phyloP scores from a whole-genome alignment of 2,888 invertebrate genomes.

The Formica aserva region DNA sequence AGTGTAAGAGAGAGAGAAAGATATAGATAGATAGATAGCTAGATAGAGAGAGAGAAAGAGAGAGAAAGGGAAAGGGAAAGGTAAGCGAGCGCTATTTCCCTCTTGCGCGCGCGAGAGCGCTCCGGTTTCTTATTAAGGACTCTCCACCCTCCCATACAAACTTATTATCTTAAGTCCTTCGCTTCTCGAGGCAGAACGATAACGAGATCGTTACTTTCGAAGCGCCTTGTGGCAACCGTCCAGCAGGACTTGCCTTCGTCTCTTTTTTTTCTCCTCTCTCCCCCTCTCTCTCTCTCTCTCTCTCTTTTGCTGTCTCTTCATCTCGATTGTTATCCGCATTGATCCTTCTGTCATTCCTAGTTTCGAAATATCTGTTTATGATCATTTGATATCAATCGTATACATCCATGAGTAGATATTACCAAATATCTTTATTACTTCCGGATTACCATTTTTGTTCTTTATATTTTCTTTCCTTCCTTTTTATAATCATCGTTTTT shows the following conservation, averaged over 20 bases:
- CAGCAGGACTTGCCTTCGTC: conserved; percentile 66
- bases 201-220: conserved; percentile 76
- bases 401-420: conserved; percentile 1
- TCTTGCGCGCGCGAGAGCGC: conserved; percentile 66
- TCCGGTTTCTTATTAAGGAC: conserved; percentile 74
- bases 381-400: conserved; percentile 30
- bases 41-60: too few species aligned
- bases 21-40: too few species aligned
- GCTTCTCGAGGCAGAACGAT: conserved; percentile 72
- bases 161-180: conserved; percentile 76
- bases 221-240: conserved; percentile 71
- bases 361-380: conserved; percentile 20
- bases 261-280: conserved; percentile 34
- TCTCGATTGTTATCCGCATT: conserved; percentile 36
- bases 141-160: conserved; percentile 66
- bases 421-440: neutral
- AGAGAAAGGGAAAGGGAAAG: neutral
- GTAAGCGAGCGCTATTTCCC: conserved; percentile 68
- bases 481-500: neutral
- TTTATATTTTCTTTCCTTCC: neutral
- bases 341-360: conserved; percentile 13
- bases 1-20: conserved; percentile 6
- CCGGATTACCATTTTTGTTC: neutral
- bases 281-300: conserved; percentile 41
- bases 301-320: conserved; percentile 49